Conservation (phyloP, 2,113 vertebrate species). For the Anguilla japonica region DNA sequence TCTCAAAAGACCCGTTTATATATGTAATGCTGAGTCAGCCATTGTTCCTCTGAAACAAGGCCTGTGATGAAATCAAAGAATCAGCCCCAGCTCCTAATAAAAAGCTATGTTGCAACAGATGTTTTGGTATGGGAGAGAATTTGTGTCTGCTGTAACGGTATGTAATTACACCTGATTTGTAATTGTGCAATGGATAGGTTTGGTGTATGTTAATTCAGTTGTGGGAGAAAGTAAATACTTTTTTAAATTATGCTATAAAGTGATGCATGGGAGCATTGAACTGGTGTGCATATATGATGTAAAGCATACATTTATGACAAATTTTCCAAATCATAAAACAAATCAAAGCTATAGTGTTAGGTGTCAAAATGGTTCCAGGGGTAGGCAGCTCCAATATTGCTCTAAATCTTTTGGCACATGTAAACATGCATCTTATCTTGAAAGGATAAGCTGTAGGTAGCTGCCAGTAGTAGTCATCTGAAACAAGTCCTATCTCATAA, state of each 20-base stretch:
- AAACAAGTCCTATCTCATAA: background rate
- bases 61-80: background rate
- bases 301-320: background rate
- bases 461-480: too few relatives aligned
- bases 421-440: background rate
- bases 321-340: background rate
- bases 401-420: background rate
- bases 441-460: background rate
- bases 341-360: background rate
- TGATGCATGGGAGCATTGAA: background rate
- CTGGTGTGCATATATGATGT: background rate
- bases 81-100: background rate
- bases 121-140: background rate
- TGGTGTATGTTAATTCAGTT: background rate
- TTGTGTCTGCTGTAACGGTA: background rate
- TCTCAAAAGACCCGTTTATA: conserved; percentile 16
- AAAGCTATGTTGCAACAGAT: background rate
- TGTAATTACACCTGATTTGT: background rate
- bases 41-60: background rate
- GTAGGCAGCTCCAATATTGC: background rate
- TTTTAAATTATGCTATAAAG: background rate
- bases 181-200: background rate
- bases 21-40: background rate
- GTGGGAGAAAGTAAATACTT: background rate
- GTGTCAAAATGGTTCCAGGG: background rate